phyloP scores from a whole-genome alignment of 2,888 invertebrate genomes.

The Thysanoteuthis rhombus region DNA sequence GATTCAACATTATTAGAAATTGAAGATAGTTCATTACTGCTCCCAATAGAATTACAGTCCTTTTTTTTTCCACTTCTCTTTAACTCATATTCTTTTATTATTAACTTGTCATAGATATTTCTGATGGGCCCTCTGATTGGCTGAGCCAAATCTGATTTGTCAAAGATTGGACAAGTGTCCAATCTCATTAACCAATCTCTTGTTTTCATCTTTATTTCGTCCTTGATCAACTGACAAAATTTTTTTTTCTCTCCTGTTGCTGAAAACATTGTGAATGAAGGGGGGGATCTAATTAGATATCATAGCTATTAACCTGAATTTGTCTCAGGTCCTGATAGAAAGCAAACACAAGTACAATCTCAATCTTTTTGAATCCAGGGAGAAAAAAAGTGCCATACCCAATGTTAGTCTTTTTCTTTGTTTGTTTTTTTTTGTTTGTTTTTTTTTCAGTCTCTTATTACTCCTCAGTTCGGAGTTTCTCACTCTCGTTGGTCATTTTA shows the following conservation, averaged over 20 bases:
- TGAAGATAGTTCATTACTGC: neutral
- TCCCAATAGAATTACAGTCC: neutral
- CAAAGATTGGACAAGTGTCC: neutral
- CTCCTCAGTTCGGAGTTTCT: too few relatives aligned
- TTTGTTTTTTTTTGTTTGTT: too few relatives aligned
- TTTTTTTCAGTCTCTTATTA: too few relatives aligned
- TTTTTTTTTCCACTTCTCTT: neutral
- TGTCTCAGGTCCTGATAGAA: neutral
- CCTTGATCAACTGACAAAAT: neutral
- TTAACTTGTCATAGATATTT: neutral
- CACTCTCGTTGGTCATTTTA: too few relatives aligned
- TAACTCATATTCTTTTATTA: neutral
- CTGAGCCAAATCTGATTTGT: slow-evolving; percentile 12
- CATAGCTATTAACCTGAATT: neutral
- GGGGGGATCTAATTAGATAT: neutral
- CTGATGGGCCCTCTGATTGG: neutral
- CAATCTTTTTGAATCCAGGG: too few relatives aligned
- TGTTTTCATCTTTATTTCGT: neutral
- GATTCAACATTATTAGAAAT: neutral
- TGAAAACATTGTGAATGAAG: neutral
- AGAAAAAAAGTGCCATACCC: too few relatives aligned
- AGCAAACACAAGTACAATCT: too few relatives aligned
- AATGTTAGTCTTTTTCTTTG: too few relatives aligned
- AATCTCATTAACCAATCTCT: neutral
- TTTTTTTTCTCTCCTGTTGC: neutral